Evolutionary conservation across 37 sponge, comb jelly and placozoan genomes (phyloP).

Genomic region (Crambe crambe): DNA sequence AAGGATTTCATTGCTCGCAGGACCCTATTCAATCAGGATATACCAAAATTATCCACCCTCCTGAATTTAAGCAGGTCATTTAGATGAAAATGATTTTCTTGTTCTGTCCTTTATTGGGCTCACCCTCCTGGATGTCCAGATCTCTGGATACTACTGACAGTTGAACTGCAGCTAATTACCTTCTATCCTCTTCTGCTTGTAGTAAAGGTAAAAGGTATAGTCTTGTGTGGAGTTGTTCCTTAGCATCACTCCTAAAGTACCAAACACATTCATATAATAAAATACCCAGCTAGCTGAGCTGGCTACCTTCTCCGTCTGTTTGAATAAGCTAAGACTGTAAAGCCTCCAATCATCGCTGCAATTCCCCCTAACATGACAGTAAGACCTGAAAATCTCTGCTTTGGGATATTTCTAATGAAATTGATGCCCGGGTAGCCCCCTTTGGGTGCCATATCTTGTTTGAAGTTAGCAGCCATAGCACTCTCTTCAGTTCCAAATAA

Average conservation of each 20-base stretch:
- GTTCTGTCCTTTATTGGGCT: too few relatives aligned
- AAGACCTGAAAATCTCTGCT: slow-evolving; percentile 70
- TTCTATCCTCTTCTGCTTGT: slow-evolving; percentile 92
- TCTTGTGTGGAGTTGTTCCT: slow-evolving; percentile 77
- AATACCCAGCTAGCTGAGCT: not conserved
- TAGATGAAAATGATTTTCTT: too few relatives aligned
- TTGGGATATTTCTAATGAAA: slow-evolving; percentile 50
- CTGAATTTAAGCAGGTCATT: too few relatives aligned
- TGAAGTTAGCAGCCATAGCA: slow-evolving; percentile 31
- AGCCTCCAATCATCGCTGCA: slow-evolving; percentile 70
- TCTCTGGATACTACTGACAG: too few relatives aligned
- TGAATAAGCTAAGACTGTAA: slow-evolving; percentile 16
- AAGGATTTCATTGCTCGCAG: slow-evolving; percentile 64
- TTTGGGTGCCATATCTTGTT: slow-evolving; percentile 89
- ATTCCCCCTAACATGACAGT: slow-evolving; percentile 69
- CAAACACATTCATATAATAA: not conserved
- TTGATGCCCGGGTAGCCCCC: slow-evolving; percentile 83
- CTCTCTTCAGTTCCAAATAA: not conserved
- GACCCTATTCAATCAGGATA: slow-evolving; percentile 35
- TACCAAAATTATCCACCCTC: too few relatives aligned
- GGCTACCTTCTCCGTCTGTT: slow-evolving; percentile 72
- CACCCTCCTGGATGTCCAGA: too few relatives aligned
- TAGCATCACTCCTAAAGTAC: slow-evolving; percentile 36
- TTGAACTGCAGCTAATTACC: too few relatives aligned
- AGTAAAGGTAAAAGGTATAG: slow-evolving; percentile 78